These are phyloP conservation scores for Cylindroiulus punctatus DNA, from an alignment of 2,888 invertebrate genomes.

Conservation along the genomic window DNA sequence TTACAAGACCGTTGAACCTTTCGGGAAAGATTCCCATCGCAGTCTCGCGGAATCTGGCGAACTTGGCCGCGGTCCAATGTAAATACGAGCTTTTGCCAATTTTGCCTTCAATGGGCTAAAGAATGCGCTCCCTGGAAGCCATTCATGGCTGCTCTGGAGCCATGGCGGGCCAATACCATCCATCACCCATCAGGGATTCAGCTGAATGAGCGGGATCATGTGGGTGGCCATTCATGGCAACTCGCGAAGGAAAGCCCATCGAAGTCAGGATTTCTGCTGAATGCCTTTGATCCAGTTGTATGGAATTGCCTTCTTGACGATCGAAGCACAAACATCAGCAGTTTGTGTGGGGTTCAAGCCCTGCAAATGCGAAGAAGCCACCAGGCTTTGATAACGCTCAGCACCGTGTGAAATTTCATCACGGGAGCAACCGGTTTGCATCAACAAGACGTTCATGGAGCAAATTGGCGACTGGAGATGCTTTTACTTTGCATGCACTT, in stretches of 20 bases:
- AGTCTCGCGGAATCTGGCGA: not conserved
- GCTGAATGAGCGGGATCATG: not conserved
- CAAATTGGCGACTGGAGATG: no score
- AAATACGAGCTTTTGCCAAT: not conserved
- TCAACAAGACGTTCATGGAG: not conserved
- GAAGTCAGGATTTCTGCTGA: constrained; percentile 1
- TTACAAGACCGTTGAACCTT: not conserved
- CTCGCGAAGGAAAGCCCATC: not conserved
- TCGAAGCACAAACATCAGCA: not conserved
- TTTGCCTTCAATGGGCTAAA: not conserved
- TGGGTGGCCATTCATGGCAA: constrained; percentile 14
- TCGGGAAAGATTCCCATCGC: not conserved
- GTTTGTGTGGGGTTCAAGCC: not conserved
- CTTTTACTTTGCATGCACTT: no score
- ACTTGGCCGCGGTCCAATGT: not conserved
- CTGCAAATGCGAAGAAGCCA: constrained; percentile 4
- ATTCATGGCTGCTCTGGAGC: not conserved
- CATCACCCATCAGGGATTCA: constrained; percentile 22
- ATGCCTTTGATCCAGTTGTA: not conserved
- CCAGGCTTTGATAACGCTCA: not conserved
- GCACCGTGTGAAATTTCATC: constrained; percentile 5
- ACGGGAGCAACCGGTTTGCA: not conserved
- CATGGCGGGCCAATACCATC: not conserved
- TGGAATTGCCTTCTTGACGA: not conserved
- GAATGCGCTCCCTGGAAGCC: not conserved